phyloP scores from a whole-genome alignment of 2,888 invertebrate species.

The Cataglyphis cursor region DNA sequence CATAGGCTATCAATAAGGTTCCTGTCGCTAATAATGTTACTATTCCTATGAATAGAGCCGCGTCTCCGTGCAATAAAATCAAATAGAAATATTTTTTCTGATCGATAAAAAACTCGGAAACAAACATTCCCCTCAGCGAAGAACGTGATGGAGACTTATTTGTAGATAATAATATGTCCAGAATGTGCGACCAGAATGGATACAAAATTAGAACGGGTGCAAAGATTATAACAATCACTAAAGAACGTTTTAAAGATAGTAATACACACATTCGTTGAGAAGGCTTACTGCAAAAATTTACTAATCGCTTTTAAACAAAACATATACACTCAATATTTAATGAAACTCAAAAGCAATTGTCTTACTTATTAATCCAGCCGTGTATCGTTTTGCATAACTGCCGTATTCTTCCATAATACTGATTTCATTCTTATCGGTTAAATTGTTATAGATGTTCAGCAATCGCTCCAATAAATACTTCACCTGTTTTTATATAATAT shows the following conservation, averaged over 20 bases:
- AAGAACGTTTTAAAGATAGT: neutral
- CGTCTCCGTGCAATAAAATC: neutral
- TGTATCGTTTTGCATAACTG: neutral
- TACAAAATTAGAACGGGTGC: no score
- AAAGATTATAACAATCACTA: neutral
- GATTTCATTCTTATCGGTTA: slow-evolving; percentile 13
- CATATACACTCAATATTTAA: neutral
- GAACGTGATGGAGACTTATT: neutral
- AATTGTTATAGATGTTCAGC: neutral
- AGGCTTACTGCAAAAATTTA: neutral
- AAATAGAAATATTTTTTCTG: slow-evolving; percentile 10
- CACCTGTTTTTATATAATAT: neutral
- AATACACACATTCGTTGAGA: neutral
- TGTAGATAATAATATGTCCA: neutral
- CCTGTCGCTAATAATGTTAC: neutral
- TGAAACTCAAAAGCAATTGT: neutral
- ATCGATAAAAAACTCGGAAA: slow-evolving; percentile 7
- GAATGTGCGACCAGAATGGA: neutral
- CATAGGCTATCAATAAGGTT: neutral
- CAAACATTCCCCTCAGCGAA: no score
- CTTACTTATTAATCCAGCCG: neutral
- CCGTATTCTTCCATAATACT: neutral
- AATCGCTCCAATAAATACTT: neutral
- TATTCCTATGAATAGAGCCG: neutral
- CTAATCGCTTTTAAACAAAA: no score